Base-by-base conservation (phyloP, 2,797 vertebrate species). In the Gymnoscopelus braueri region DNA sequence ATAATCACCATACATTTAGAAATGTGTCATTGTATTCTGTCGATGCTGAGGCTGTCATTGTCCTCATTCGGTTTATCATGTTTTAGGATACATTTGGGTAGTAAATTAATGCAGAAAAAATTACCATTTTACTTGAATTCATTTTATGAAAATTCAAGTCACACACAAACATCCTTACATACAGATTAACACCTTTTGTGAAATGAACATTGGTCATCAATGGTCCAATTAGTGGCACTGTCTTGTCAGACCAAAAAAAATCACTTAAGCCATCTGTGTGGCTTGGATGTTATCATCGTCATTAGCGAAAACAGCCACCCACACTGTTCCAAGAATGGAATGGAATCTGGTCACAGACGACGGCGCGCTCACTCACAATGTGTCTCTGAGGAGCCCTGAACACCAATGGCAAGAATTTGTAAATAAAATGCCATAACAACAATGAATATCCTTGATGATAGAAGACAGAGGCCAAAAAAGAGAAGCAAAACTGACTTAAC, bases 261-360 rank as follows among this genome's bases (percentile, higher is more conserved):
- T 80, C 66, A 69, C 77, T 57, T 48, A 67, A 74, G 59, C 74
- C 78, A 87, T 84, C 83, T 86, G 81, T 59, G 58, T 75, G 74
- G 71, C 68, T 69, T 77, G 64, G 72, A 75, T 44, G 39, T 71
- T 80, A 74, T 78, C 64, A 60, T 84, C 75, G 69, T 75, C 47
- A 56, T 82, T 82, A 83, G 76, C 72, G 77, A 83, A 19, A 78
- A 77, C 78, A 83, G 67, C 68, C 68, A 65, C 77, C 75, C 72
- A 68, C 59, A 80, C 44, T 50, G 50, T 80, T 85, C 71, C 55
- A 78, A 72, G 71, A 82, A 78, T 56, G 59, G 58, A 82, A 72
- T 78, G 59, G 58, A 82, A 72, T 78, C 19, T 65, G 65, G 76
- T 84, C 78, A 84, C 35, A 65, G 72, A 79, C 81, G 84, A 80